A percentile compares a stretch with the other conserved stretches of the same genome.
Evolutionary conservation across 2,113 vertebrate species (phyloP).

Genomic region (Melanerpes aurifrons): DNA sequence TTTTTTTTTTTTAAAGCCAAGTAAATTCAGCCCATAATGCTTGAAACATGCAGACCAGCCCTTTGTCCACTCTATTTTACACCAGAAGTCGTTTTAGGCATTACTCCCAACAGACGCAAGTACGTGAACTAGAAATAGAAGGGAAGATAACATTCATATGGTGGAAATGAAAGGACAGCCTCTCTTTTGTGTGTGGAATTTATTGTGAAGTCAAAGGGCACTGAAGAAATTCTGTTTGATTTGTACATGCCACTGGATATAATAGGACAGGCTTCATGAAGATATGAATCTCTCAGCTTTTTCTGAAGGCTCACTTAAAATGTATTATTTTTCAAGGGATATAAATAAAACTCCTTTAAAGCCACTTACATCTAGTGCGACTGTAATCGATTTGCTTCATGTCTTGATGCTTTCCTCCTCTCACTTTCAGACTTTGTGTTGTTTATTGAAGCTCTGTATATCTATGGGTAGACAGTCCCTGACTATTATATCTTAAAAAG

Average conservation of each 20-base stretch:
- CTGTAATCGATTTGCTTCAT: constrained; percentile 13
- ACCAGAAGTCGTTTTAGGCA: not conserved
- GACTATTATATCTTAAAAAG: not conserved
- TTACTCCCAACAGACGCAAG: not conserved
- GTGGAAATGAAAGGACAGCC: constrained; percentile 41
- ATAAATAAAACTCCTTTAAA: constrained; percentile 39
- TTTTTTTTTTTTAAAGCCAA: not conserved
- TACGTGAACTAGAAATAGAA: constrained; percentile 21
- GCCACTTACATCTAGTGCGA: not conserved
- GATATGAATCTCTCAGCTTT: constrained; percentile 11
- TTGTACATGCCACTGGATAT: constrained; percentile 33
- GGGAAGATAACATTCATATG: constrained; percentile 6
- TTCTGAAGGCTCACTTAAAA: constrained; percentile 3
- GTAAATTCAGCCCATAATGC: not conserved
- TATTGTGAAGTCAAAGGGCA: constrained; percentile 43
- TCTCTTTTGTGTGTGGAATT: constrained; percentile 31
- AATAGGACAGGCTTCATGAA: constrained; percentile 10
- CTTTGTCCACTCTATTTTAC: not conserved
- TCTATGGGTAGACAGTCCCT: not conserved
- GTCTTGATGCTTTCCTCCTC: not conserved
- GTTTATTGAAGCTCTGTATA: not conserved
- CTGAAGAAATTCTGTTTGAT: constrained; percentile 29
- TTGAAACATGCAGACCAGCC: not conserved
- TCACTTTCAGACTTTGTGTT: not conserved
- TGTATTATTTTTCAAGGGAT: constrained; percentile 27